A percentile compares a stretch with the other conserved stretches of the same genome.
Evolutionary conservation across 2,888 invertebrate genomes (phyloP).

Genomic region (Thereva nobilitata): DNA sequence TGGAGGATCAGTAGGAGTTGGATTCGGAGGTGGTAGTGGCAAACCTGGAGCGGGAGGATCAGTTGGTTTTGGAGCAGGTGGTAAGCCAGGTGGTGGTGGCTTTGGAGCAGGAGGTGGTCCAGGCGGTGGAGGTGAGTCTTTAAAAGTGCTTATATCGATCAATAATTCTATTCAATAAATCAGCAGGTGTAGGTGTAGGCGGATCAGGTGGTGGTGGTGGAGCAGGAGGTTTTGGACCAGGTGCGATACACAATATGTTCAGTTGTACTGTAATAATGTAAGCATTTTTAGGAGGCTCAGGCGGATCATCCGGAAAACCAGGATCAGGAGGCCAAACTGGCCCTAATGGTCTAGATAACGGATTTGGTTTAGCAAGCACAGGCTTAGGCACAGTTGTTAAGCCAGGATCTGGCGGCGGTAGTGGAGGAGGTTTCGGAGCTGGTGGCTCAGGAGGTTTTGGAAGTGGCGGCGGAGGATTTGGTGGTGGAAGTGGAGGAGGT

Average conservation of each 20-base stretch:
- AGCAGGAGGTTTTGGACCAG: slow-evolving; percentile 50
- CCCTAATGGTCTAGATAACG: slow-evolving; percentile 34
- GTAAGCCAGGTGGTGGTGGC: slow-evolving; percentile 41
- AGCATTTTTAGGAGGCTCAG: too few relatives aligned
- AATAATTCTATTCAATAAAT: too few relatives aligned
- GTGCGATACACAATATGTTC: too few relatives aligned
- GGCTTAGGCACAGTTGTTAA: slow-evolving; percentile 40
- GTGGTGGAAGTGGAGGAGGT: too few relatives aligned
- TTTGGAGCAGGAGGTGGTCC: slow-evolving; percentile 46
- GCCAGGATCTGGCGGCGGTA: slow-evolving; percentile 43
- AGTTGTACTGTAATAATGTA: too few relatives aligned
- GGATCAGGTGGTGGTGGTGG: slow-evolving; percentile 34
- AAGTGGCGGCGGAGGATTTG: slow-evolving; percentile 32
- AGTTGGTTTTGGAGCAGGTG: slow-evolving; percentile 48
- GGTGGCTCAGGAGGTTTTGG: too few relatives aligned
- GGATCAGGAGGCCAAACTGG: slow-evolving; percentile 48
- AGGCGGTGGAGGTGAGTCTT: slow-evolving; percentile 44
- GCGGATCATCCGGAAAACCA: slow-evolving; percentile 1
- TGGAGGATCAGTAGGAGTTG: too few relatives aligned
- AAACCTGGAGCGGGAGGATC: slow-evolving; percentile 47
- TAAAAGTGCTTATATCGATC: too few relatives aligned
- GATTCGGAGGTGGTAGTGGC: slow-evolving; percentile 33
- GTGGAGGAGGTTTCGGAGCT: slow-evolving; percentile 49
- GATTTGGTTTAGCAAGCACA: slow-evolving; percentile 33
- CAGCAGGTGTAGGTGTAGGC: slow-evolving; percentile 37